A percentile compares a stretch with the other conserved stretches of the same genome.
phyloP scores from a whole-genome alignment of 1,140 invertebrate species.

The Diachasmimorpha longicaudata region DNA sequence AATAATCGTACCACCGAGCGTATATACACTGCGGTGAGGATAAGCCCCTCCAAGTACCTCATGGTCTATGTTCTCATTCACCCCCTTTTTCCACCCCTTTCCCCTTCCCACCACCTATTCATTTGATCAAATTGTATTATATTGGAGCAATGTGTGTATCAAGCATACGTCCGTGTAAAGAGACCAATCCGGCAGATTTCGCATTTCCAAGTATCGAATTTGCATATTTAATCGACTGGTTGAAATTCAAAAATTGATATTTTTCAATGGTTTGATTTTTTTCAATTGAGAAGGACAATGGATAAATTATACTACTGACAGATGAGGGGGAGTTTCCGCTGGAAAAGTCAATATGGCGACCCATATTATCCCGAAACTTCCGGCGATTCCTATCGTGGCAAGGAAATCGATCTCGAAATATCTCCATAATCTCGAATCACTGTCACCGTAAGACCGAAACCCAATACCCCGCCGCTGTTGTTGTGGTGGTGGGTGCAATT shows the following conservation, averaged over 20 bases:
- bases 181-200: not conserved
- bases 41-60: conserved; percentile 8
- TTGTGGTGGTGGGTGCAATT: no score
- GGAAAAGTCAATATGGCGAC: no score
- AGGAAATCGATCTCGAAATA: no score
- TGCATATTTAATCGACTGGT: not conserved
- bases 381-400: no score
- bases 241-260: not conserved
- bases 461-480: no score
- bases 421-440: no score
- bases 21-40: not conserved
- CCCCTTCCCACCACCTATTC: not conserved
- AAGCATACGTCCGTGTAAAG: not conserved
- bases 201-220: not conserved
- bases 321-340: no score
- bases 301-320: no score
- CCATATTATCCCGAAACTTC: no score
- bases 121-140: not conserved
- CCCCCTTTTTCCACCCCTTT: not conserved
- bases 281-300: no score
- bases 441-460: no score
- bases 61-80: not conserved
- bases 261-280: no score
- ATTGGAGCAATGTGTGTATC: not conserved
- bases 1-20: not conserved